Evolutionary conservation across 2,888 invertebrate genomes (phyloP).

Genomic region (Leucozona laternaria): DNA sequence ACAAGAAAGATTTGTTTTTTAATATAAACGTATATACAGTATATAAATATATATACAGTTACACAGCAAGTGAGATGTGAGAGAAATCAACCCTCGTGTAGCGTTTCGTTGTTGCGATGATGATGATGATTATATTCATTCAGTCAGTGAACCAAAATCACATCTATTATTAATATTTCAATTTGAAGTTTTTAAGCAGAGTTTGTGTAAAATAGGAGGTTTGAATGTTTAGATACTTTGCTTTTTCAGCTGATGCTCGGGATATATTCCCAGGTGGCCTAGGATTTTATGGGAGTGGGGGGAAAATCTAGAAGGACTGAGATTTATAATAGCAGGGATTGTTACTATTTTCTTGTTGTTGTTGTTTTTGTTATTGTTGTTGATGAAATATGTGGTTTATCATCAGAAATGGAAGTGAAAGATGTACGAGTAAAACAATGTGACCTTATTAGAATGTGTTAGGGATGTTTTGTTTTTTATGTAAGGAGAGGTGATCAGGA

Average conservation of each 20-base stretch:
- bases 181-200: slow-evolving; percentile 64
- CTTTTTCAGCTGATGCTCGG: slow-evolving; percentile 66
- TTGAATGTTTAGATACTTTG: slow-evolving; percentile 35
- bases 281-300: not conserved
- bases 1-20: slow-evolving; percentile 14
- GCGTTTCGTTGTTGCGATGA: no score
- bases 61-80: not conserved
- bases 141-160: slow-evolving; percentile 28
- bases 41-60: no score
- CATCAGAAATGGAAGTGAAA: not conserved
- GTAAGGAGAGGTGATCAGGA: not conserved
- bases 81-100: slow-evolving; percentile 47
- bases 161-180: slow-evolving; percentile 77
- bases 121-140: slow-evolving; percentile 44
- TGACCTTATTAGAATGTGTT: slow-evolving; percentile 53
- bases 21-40: no score
- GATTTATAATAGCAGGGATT: slow-evolving; percentile 51
- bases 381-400: slow-evolving; percentile 47
- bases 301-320: slow-evolving; percentile 26
- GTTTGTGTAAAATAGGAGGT: not conserved
- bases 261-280: slow-evolving; percentile 68
- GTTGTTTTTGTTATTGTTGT: not conserved
- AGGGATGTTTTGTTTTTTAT: not conserved
- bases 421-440: slow-evolving; percentile 17
- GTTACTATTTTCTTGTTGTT: not conserved